Evolutionary conservation across 2,797 vertebrate genomes (phyloP).

Genomic region (Taeniopygia guttata): DNA sequence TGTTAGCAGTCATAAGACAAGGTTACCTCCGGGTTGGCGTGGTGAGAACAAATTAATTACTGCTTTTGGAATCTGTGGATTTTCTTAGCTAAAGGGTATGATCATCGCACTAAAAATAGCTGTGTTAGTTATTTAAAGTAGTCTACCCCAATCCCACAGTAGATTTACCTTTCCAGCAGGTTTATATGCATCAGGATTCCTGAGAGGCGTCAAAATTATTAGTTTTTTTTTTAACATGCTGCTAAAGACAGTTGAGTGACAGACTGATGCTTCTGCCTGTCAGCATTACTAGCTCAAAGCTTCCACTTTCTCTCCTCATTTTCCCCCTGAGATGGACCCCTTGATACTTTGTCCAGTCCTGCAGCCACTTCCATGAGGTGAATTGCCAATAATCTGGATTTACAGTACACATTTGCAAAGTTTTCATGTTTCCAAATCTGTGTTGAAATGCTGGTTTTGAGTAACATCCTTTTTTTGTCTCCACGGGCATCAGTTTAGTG

Average conservation of each 20-base stretch:
- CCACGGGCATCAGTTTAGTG: not conserved
- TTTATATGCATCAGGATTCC: not conserved
- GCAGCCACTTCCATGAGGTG: not conserved
- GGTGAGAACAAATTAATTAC: slow-evolving; percentile 15
- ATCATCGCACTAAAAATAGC: not conserved
- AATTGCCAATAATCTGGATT: not conserved
- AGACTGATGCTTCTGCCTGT: not conserved
- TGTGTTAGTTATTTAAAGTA: not conserved
- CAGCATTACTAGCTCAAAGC: not conserved
- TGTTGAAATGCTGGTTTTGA: not conserved
- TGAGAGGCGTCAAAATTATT: not conserved
- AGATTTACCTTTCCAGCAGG: not conserved
- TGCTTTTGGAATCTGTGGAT: not conserved
- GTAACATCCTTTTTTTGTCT: not conserved
- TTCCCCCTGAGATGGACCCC: not conserved
- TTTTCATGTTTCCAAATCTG: not conserved
- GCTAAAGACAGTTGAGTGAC: not conserved
- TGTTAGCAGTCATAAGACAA: not conserved
- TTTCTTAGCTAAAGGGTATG: not conserved
- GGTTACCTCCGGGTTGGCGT: not conserved
- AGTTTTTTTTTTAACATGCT: not conserved
- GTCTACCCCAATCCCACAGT: not conserved
- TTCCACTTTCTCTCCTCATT: not conserved
- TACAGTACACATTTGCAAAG: not conserved
- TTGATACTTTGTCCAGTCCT: not conserved